phyloP scores from a whole-genome alignment of 2,797 vertebrate genomes.

The Siniperca undulata region DNA sequence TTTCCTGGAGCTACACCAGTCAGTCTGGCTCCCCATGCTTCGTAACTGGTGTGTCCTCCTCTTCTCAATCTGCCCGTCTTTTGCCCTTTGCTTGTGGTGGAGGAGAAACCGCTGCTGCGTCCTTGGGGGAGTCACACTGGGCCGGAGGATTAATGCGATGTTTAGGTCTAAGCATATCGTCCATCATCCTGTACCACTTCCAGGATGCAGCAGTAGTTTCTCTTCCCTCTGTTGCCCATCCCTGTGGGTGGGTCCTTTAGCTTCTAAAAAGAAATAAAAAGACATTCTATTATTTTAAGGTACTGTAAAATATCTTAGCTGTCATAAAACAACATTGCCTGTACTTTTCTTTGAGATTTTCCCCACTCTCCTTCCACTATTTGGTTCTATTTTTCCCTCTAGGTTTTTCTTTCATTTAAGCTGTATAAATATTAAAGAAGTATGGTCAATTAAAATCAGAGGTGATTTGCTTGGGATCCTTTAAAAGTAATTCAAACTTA shows the following conservation, averaged over 20 bases:
- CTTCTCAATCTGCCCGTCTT: conserved; percentile 61
- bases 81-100: conserved; percentile 58
- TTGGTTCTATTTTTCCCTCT: not conserved
- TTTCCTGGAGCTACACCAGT: conserved; percentile 69
- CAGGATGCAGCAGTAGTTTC: conserved; percentile 70
- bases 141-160: conserved; percentile 83
- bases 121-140: conserved; percentile 77
- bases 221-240: conserved; percentile 63
- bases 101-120: conserved; percentile 71
- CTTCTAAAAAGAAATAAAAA: conserved; percentile 52
- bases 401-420: conserved; percentile 8
- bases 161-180: conserved; percentile 79
- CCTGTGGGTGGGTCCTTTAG: conserved; percentile 64
- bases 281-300: conserved; percentile 44
- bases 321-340: conserved; percentile 4
- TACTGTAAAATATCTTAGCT: conserved; percentile 35
- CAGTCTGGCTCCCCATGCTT: conserved; percentile 53
- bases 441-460: conserved; percentile 1
- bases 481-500: conserved; percentile 24
- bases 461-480: conserved; percentile 20
- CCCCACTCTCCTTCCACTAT: not conserved
- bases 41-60: conserved; percentile 68
- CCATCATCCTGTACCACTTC: conserved; percentile 79
- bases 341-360: not conserved
- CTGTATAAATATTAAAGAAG: conserved; percentile 15